phyloP scores from a whole-genome alignment of 1,140 invertebrate genomes.

The Solenopsis fugax region DNA sequence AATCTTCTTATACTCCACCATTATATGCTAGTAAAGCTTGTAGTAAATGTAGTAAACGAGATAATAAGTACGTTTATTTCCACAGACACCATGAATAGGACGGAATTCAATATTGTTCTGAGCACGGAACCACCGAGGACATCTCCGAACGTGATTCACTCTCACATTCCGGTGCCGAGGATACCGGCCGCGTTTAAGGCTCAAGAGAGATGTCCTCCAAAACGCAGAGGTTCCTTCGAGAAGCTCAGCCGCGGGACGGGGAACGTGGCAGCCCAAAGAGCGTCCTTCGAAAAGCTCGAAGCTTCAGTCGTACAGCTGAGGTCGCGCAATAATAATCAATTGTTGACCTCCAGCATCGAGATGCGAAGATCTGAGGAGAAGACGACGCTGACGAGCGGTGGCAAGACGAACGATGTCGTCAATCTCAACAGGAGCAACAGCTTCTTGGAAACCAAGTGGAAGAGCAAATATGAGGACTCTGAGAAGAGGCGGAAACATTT shows the following conservation, averaged over 20 bases:
- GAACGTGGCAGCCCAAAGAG: conserved; percentile 83
- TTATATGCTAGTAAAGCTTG: background rate
- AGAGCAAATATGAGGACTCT: conserved; percentile 89
- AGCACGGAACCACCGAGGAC: conserved; percentile 74
- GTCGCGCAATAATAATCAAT: conserved; percentile 58
- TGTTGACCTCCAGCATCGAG: conserved; percentile 70
- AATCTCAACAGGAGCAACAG: conserved; percentile 80
- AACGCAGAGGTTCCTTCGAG: conserved; percentile 77
- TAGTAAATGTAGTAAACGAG: conserved; percentile 6
- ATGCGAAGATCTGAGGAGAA: conserved; percentile 59
- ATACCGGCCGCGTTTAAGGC: conserved; percentile 74
- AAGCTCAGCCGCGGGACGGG: conserved; percentile 74
- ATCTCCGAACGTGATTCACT: conserved; percentile 79
- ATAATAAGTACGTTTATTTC: conserved; percentile 48
- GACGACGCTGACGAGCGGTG: background rate
- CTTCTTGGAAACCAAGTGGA: conserved; percentile 87
- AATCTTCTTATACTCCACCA: background rate
- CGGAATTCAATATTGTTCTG: conserved; percentile 82
- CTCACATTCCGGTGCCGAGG: conserved; percentile 84
- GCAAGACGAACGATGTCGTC: conserved; percentile 51
- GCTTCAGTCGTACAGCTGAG: conserved; percentile 73
- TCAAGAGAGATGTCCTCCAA: conserved; percentile 76
- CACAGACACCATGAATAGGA: conserved; percentile 80
- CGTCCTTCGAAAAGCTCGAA: conserved; percentile 83
- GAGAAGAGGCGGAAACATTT: conserved; percentile 89